These are phyloP conservation scores for Drosophila dives DNA, from an alignment of 2,888 invertebrate species.

Conservation along the genomic window DNA sequence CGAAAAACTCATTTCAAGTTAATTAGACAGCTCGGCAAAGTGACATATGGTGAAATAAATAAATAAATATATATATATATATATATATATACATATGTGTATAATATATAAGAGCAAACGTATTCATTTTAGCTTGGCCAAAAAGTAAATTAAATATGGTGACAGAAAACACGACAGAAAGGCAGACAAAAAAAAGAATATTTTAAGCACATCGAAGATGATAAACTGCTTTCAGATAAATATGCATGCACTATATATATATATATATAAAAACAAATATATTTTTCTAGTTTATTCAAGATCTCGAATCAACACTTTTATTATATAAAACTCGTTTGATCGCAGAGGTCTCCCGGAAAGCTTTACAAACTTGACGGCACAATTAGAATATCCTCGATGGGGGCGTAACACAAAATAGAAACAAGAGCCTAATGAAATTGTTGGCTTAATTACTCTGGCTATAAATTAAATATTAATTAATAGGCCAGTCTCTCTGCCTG, in stretches of 20 bases:
- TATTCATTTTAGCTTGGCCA: slow-evolving; percentile 7
- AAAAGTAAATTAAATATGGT: not conserved
- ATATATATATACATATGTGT: not conserved
- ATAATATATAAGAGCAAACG: too few relatives aligned
- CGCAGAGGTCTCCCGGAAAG: not conserved
- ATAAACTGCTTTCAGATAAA: too few relatives aligned
- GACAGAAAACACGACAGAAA: slow-evolving; percentile 20
- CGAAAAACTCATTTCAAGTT: slow-evolving; percentile 68
- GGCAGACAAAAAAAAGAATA: slow-evolving; percentile 1
- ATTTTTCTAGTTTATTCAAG: not conserved
- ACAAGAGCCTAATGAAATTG: slow-evolving; percentile 45
- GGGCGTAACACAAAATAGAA: not conserved
- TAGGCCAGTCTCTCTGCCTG: slow-evolving; percentile 43
- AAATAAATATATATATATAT: not conserved
- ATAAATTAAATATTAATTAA: slow-evolving; percentile 80
- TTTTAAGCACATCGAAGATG: too few relatives aligned
- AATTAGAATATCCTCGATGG: not conserved
- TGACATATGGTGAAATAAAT: slow-evolving; percentile 13
- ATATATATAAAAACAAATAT: too few relatives aligned
- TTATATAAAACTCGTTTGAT: not conserved
- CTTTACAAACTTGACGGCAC: not conserved
- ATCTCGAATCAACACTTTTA: not conserved
- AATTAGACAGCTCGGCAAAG: slow-evolving; percentile 48
- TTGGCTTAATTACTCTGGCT: slow-evolving; percentile 50
- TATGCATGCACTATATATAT: not conserved